Evolutionary conservation across 2,797 vertebrate genomes (phyloP).

Genomic region (Spheniscus humboldti): DNA sequence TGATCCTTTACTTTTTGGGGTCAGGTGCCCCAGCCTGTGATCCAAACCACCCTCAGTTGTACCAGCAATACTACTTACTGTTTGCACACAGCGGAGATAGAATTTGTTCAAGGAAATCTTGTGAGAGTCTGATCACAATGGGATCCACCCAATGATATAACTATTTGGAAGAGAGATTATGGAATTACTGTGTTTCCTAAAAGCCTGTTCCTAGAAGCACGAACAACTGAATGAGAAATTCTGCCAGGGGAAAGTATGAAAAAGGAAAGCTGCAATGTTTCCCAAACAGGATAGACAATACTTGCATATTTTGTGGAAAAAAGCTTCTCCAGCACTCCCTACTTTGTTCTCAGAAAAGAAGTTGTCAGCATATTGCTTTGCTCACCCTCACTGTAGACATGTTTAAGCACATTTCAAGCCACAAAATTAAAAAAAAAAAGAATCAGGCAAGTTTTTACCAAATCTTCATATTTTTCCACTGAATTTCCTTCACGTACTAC

Average conservation of each 20-base stretch:
- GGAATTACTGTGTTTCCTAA: neutral
- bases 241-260: neutral
- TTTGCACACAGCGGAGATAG: neutral
- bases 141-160: neutral
- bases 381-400: neutral
- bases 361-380: neutral
- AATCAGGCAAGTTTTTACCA: neutral
- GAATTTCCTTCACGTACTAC: neutral
- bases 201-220: neutral
- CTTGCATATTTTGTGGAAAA: neutral
- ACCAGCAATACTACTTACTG: neutral
- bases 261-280: neutral
- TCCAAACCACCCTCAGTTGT: neutral
- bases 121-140: neutral
- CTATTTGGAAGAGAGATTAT: neutral
- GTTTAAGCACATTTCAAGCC: neutral
- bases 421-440: neutral
- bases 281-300: neutral
- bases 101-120: neutral
- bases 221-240: neutral
- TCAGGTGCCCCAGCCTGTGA: neutral
- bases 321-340: neutral
- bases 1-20: neutral
- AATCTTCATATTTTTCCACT: neutral
- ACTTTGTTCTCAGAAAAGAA: neutral